Conservation (phyloP, 2,113 vertebrate genomes). For the Reinhardtius hippoglossoides region DNA sequence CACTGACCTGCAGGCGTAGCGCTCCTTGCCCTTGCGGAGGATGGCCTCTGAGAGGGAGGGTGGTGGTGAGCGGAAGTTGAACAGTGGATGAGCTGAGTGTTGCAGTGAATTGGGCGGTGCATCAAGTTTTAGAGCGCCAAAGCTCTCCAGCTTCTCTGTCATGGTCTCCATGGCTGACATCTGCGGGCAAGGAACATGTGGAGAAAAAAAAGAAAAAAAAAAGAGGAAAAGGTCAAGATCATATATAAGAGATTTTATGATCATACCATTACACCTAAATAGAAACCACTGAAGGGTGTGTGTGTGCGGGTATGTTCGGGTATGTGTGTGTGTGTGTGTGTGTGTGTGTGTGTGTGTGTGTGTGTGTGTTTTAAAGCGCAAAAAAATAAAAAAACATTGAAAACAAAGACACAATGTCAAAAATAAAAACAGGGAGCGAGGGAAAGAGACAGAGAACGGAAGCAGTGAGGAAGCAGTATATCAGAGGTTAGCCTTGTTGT, state of each 20-base stretch:
- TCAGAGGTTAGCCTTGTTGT: constrained; percentile 83
- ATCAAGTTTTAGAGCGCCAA: constrained; percentile 93
- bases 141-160: constrained; percentile 98
- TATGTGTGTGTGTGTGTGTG: background rate
- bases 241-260: background rate
- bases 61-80: constrained; percentile 95
- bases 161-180: constrained; percentile 99
- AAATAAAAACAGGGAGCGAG: constrained; percentile 48
- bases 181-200: constrained; percentile 67
- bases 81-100: constrained; percentile 93
- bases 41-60: constrained; percentile 96
- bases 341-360: background rate
- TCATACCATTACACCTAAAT: too few species aligned
- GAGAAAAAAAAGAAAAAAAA: background rate
- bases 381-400: constrained; percentile 32
- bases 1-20: constrained; percentile 96
- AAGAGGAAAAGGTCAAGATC: background rate
- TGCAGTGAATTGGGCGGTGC: constrained; percentile 88
- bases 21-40: constrained; percentile 98
- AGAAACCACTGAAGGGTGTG: background rate
- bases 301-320: background rate
- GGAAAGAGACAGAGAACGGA: constrained; percentile 56
- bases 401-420: constrained; percentile 74
- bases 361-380: constrained; percentile 6
- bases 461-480: constrained; percentile 85